These are phyloP conservation scores for Ormyrus thymus DNA, from an alignment of 2,888 invertebrate species.

Conservation along the genomic window DNA sequence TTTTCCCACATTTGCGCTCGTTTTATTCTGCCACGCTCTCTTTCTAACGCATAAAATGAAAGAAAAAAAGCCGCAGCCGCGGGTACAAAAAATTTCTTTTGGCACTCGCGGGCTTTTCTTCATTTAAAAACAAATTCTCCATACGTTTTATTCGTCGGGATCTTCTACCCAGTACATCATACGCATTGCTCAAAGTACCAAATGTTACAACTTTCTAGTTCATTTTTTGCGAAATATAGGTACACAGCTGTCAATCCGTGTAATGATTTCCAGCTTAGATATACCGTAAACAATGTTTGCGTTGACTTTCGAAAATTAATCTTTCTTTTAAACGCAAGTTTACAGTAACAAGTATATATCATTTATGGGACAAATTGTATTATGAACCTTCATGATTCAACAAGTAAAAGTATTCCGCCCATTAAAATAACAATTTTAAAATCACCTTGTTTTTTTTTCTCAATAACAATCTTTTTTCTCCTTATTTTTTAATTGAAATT, in stretches of 20 bases:
- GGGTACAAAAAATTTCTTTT: conserved; percentile 36
- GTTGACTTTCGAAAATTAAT: conserved; percentile 10
- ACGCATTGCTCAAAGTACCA: conserved; percentile 11
- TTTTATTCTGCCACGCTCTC: background rate
- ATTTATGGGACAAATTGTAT: conserved; percentile 1
- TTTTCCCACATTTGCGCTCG: background rate
- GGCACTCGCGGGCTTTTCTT: conserved; percentile 14
- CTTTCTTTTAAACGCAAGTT: conserved; percentile 18
- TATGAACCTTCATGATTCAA: conserved; percentile 17
- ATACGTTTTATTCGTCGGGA: background rate
- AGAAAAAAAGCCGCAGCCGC: conserved; percentile 43
- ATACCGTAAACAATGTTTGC: conserved; percentile 21
- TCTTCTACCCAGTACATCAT: conserved; percentile 14
- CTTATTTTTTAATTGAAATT: conserved; percentile 30
- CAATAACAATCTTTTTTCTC: conserved; percentile 27
- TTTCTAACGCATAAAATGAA: conserved; percentile 22
- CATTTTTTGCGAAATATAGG: conserved; percentile 6
- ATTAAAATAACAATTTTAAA: conserved; percentile 31
- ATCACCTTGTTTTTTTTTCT: conserved; percentile 5
- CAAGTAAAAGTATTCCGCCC: conserved; percentile 34
- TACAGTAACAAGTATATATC: background rate
- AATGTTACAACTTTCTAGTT: conserved; percentile 24
- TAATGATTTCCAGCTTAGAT: background rate
- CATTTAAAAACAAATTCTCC: conserved; percentile 19
- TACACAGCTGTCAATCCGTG: no score